Evolutionary conservation across 2,113 vertebrate genomes (phyloP), one percentile per base, ranked within the genome.

Genomic region (Xerus inauris): DNA sequence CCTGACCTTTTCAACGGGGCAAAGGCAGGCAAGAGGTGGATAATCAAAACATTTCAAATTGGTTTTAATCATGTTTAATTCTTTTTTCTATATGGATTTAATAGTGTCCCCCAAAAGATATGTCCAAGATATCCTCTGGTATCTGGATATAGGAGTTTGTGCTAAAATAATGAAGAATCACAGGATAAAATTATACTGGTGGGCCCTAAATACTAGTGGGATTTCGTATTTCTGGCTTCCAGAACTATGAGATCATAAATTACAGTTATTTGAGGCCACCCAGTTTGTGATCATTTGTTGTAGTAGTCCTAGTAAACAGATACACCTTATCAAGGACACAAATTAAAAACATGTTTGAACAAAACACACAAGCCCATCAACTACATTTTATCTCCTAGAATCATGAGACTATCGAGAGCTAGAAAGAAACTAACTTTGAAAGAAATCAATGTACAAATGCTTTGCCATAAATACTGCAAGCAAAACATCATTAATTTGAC

Each of bases 401-500:
- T 87, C 64, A 62, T 22, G 77, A 87, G 65, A 71, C 13, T 71
- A 35, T 65, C 88, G 45, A 35, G 32, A 84, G 35, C 20, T 69
- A 67, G 57, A 87, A 94, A 83, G n/a, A 38, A 80, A 35, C 35
- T 57, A 54, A 83, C 87, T 97, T 87, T 92, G 87, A 84, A 92
- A 79, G 47, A 94, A 95, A 86, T 30, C 67, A 92, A 80, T 42
- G 69, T 49, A 83, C 47, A 94, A 87, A 79, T 51, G 51, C 28
- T 94, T 89, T 83, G 67, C n/a, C 84, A 22, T 69, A 75, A 90
- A 82, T 14, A 87, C 72, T 84, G 47, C 51, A 92, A 89, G 89
- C 20, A 89, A 93, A 91, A 76, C 19, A n/a, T 81, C 80, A 97
- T 87, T 89, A 83, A 87, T 95, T 87, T 92, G 35, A 79, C 20